Conservation (phyloP, 2,113 vertebrate genomes). For the Pygoscelis antarcticus region DNA sequence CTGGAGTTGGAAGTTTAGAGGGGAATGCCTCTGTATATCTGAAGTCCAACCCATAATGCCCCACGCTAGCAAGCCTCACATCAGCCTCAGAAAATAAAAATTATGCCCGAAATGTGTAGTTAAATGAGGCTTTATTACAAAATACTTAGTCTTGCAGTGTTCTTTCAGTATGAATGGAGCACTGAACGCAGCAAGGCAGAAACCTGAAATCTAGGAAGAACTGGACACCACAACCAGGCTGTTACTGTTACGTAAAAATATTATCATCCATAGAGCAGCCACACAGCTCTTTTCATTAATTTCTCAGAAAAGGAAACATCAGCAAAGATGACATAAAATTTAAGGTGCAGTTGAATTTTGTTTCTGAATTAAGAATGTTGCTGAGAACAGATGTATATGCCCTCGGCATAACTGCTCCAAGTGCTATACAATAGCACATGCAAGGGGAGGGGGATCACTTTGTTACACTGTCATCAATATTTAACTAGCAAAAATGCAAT, state of each 20-base stretch:
- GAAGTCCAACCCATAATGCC: neutral
- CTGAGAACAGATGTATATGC: neutral
- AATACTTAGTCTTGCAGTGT: neutral
- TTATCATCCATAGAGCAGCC: neutral
- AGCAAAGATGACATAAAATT: neutral
- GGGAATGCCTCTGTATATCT: neutral
- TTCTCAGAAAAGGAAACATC: neutral
- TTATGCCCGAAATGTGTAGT: neutral
- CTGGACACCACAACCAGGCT: neutral
- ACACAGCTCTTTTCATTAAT: neutral
- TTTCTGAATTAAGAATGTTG: neutral
- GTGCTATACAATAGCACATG: neutral
- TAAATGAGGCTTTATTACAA: neutral
- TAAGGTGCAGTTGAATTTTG: neutral
- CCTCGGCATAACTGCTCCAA: neutral
- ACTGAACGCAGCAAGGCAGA: neutral
- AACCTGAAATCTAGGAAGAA: neutral
- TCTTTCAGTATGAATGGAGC: neutral
- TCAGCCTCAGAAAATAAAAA: neutral
- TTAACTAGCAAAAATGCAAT: neutral
- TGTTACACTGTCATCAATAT: neutral
- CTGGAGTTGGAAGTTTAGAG: neutral
- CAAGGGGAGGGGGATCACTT: neutral
- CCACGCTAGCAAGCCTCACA: neutral
- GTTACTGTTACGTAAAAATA: rapidly evolving